Percentiles rank a stretch among this genome's conserved stretches.
Evolutionary conservation across 2,113 vertebrate genomes (phyloP).

Genomic region (Labeo catla): DNA sequence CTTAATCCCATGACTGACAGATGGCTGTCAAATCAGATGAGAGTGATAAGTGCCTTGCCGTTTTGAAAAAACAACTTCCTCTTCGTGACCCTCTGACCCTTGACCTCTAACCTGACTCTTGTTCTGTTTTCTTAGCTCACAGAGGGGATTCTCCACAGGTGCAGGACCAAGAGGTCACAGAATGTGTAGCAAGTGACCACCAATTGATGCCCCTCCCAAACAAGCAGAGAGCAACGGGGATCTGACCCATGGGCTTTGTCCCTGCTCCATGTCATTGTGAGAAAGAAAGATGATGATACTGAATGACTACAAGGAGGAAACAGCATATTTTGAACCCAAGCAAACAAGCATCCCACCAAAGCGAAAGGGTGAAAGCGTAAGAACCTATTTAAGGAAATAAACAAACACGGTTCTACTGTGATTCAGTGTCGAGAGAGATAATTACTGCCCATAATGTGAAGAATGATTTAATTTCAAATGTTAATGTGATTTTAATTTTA

Average conservation of each 20-base stretch:
- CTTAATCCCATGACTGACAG: slow-evolving; percentile 87
- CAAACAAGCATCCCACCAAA: not conserved
- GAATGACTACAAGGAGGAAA: slow-evolving; percentile 32
- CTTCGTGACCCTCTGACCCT: slow-evolving; percentile 87
- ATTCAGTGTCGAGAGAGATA: not conserved
- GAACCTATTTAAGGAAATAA: slow-evolving; percentile 3
- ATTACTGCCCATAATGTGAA: not conserved
- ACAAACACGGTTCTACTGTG: not conserved
- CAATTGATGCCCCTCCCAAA: slow-evolving; percentile 55
- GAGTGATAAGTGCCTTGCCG: slow-evolving; percentile 91
- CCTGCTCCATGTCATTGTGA: slow-evolving; percentile 23
- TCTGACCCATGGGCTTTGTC: slow-evolving; percentile 54
- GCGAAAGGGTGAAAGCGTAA: slow-evolving; percentile 2
- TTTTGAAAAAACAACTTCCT: slow-evolving; percentile 91
- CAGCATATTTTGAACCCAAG: slow-evolving; percentile 36
- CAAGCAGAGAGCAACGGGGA: slow-evolving; percentile 51
- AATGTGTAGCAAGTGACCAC: slow-evolving; percentile 59
- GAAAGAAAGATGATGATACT: slow-evolving; percentile 48
- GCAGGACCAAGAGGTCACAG: slow-evolving; percentile 81
- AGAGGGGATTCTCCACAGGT: slow-evolving; percentile 85
- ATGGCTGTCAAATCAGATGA: slow-evolving; percentile 92
- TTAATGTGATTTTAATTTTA: slow-evolving; percentile 17
- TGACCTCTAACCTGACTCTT: slow-evolving; percentile 87
- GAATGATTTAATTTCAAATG: not conserved
- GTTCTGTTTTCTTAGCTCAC: slow-evolving; percentile 84